phyloP scores from a whole-genome alignment of 2,888 invertebrate species.

The Sminthurinus aureus region DNA sequence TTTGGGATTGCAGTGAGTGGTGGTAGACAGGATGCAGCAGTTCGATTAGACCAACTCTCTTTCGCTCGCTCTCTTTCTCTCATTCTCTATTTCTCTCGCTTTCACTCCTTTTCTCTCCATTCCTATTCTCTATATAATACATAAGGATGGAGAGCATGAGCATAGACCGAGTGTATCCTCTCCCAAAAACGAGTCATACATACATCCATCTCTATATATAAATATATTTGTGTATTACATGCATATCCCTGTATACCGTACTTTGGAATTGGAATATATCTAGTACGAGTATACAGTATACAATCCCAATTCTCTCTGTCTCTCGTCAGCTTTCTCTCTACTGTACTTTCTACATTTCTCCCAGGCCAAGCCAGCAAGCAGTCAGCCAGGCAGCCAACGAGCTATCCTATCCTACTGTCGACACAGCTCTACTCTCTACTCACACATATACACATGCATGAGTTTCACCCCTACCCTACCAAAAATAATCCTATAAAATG shows the following conservation, averaged over 20 bases:
- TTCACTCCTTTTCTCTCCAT: no score
- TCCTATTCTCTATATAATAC: slow-evolving; percentile 1
- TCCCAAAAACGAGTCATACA: not conserved
- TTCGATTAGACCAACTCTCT: slow-evolving; percentile 52
- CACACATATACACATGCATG: slow-evolving; percentile 2
- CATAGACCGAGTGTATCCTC: not conserved
- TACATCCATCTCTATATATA: not conserved
- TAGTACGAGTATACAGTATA: not conserved
- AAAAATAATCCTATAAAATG: slow-evolving; percentile 1
- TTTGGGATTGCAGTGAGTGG: slow-evolving; percentile 60
- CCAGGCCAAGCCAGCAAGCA: no score
- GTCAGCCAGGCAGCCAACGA: not conserved
- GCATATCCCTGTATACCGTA: no score
- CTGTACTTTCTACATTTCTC: not conserved
- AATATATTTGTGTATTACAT: no score
- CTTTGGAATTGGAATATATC: no score
- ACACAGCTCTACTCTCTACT: not conserved
- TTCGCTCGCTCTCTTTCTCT: slow-evolving; percentile 24
- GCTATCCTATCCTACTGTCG: no score
- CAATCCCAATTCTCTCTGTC: not conserved
- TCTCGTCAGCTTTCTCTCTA: not conserved
- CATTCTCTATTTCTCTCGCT: slow-evolving; percentile 17
- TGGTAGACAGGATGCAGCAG: slow-evolving; percentile 60
- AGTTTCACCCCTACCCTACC: slow-evolving; percentile 1
- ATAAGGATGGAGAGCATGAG: not conserved